Evolutionary conservation across 2,113 vertebrate genomes (phyloP).

Genomic region (Cercopithecus mona): DNA sequence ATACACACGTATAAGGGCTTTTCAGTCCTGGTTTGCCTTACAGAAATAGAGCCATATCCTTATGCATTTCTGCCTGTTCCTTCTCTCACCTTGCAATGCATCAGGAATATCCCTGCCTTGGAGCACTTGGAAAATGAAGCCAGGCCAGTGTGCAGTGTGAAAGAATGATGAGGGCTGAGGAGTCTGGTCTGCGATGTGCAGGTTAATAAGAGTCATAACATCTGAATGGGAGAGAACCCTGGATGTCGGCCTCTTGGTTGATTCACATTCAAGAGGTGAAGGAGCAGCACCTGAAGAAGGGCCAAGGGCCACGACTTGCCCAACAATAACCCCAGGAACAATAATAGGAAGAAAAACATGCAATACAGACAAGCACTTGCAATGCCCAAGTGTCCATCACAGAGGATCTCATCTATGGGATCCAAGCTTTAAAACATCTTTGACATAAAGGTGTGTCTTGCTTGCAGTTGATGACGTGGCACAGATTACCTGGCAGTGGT

Average conservation of each 20-base stretch:
- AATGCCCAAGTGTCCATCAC: accelerated
- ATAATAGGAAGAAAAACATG: accelerated
- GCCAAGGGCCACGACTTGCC: background rate
- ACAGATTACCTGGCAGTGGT: accelerated
- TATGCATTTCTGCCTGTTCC: background rate
- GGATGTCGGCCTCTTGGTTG: accelerated
- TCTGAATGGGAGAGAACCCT: too few species aligned
- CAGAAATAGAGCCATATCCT: background rate
- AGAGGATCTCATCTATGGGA: accelerated
- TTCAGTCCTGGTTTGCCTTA: too few species aligned
- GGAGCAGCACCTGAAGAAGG: background rate
- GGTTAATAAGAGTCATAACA: background rate
- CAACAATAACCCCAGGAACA: background rate
- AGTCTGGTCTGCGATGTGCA: accelerated
- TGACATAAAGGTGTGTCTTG: accelerated
- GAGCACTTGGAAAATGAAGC: background rate
- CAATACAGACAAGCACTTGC: accelerated
- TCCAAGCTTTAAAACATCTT: background rate
- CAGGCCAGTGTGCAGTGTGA: accelerated
- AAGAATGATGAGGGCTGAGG: accelerated
- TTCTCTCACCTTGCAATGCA: too few species aligned
- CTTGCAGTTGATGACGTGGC: accelerated
- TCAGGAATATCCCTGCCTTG: background rate
- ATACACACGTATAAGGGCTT: too few species aligned
- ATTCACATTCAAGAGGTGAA: background rate